Evolutionary conservation across 2,113 vertebrate species (phyloP).

Genomic region (Pseudorhombus dupliciocellatus): DNA sequence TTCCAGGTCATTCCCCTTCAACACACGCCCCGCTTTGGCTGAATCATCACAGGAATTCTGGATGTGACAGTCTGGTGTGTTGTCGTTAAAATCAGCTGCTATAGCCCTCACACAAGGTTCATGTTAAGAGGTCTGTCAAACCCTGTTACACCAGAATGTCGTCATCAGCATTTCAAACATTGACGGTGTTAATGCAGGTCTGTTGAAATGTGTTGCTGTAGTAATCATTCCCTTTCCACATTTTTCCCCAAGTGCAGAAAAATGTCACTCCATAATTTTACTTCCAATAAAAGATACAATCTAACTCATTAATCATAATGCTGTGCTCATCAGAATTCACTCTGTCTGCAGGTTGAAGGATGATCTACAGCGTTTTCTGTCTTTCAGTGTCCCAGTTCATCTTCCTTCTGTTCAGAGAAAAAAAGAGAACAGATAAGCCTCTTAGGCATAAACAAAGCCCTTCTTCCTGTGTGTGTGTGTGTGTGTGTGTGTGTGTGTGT

Average conservation of each 20-base stretch:
- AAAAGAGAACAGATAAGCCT: background rate
- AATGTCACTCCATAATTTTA: background rate
- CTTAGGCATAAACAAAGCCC: background rate
- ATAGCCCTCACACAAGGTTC: too few relatives aligned
- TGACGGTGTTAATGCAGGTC: background rate
- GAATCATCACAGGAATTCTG: too few relatives aligned
- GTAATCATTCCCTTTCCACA: background rate
- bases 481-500: too few relatives aligned
- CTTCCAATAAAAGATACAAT: background rate
- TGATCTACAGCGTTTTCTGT: background rate
- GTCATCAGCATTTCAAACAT: too few relatives aligned
- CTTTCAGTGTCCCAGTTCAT: background rate
- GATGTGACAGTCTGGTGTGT: too few relatives aligned
- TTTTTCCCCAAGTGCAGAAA: background rate
- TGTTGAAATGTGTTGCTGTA: background rate
- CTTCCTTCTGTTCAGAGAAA: background rate
- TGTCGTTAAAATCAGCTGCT: too few relatives aligned
- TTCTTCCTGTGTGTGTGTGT: too few relatives aligned
- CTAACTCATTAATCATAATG: background rate
- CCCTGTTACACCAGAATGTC: too few relatives aligned
- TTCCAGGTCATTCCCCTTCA: too few relatives aligned
- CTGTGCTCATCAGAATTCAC: background rate
- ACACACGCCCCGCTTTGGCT: too few relatives aligned
- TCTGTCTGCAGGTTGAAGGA: background rate
- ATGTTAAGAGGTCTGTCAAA: too few relatives aligned